Evolutionary conservation across 2,888 invertebrate species (phyloP).

Genomic region (Cephonodes hylas): DNA sequence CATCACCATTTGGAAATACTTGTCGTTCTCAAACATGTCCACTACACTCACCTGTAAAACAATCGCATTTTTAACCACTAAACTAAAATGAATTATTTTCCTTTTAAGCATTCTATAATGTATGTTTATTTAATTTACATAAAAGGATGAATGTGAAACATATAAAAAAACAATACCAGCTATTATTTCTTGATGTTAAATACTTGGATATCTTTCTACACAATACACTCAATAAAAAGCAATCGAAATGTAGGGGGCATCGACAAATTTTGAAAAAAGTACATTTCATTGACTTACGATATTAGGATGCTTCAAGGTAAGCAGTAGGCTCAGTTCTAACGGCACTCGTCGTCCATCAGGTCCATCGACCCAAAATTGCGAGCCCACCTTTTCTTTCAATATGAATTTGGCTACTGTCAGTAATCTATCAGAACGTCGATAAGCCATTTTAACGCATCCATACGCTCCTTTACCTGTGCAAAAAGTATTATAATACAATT

Average conservation of each 20-base stretch:
- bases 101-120: no score
- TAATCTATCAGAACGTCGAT: conserved; percentile 80
- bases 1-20: conserved; percentile 88
- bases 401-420: conserved; percentile 87
- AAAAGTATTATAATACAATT: no score
- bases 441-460: conserved; percentile 86
- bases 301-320: conserved; percentile 84
- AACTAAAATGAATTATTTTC: no score
- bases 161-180: no score
- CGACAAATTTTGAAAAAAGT: no score
- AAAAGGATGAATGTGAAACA: no score
- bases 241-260: no score
- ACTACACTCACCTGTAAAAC: conserved; percentile 77
- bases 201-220: no score
- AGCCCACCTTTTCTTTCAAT: conserved; percentile 84
- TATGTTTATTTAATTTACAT: no score
- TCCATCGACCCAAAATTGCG: conserved; percentile 83
- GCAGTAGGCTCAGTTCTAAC: conserved; percentile 84
- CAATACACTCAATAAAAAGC: no score
- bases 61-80: no score
- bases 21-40: conserved; percentile 85
- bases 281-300: conserved; percentile 73
- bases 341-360: conserved; percentile 80
- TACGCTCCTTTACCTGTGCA: conserved; percentile 83
- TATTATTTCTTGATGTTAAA: no score